A percentile compares a stretch with the other conserved stretches of the same genome.
phyloP scores from a whole-genome alignment of 2,113 vertebrate genomes.

The Scolopax mira region DNA sequence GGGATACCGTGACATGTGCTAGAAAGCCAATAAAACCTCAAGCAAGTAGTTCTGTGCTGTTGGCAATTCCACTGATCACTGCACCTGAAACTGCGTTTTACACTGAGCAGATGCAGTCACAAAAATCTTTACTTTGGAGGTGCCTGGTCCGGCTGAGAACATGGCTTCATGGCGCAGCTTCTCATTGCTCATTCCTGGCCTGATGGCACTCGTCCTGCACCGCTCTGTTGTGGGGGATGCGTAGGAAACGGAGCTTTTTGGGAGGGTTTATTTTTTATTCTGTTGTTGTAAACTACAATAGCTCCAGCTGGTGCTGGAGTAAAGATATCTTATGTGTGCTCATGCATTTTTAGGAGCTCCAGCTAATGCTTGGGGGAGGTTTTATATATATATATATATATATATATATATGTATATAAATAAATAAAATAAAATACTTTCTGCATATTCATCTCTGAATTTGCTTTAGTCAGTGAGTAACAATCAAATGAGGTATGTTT shows the following conservation, averaged over 20 bases:
- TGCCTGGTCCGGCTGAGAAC: neutral
- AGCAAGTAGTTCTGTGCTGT: neutral
- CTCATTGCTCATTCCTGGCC: neutral
- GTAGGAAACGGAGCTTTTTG: neutral
- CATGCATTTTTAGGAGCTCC: neutral
- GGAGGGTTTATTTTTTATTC: neutral
- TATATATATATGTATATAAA: neutral
- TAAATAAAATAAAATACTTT: neutral
- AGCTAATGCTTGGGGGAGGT: neutral
- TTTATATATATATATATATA: neutral
- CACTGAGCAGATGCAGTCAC: neutral
- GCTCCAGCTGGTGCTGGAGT: neutral
- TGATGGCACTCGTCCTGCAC: neutral
- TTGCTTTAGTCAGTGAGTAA: neutral
- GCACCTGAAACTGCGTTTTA: neutral
- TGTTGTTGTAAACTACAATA: neutral
- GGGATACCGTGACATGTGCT: neutral
- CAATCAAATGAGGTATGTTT: neutral
- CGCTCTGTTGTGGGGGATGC: neutral
- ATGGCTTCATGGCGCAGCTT: neutral
- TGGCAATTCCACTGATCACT: neutral
- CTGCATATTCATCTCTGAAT: neutral
- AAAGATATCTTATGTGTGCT: neutral
- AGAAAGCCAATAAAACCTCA: neutral
- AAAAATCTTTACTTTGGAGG: neutral